Evolutionary conservation across 1,140 invertebrate genomes (phyloP), one percentile per base, ranked within the genome.

Genomic region (Micrasema minimum): DNA sequence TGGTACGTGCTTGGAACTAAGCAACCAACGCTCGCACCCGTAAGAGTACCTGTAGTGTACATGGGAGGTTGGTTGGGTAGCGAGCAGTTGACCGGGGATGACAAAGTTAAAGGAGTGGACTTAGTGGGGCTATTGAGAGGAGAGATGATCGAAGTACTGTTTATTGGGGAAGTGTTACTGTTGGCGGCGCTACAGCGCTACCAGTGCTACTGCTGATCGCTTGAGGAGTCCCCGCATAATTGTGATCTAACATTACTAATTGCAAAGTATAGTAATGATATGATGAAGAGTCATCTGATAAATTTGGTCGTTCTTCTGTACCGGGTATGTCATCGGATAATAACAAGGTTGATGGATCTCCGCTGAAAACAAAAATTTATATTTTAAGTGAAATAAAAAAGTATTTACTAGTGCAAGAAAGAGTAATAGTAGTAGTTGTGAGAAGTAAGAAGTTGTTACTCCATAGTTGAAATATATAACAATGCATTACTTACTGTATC

Each of bases 211-310:
- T 69, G 14, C 37, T 14, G 16, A 31, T 77, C 75, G 23, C 78
- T 77, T 77, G 79, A 37, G 65, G 35, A 9, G 81, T 79, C 53
- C 80, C 75, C 5, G 83, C 78, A 71, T 85, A 85, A 4, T 83
- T 85, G 57, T 85, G 83, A 71, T 85, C 83, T n/a, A 85, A 74
- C 83, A 85, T 84, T 12, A 84, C 77, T 66, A 83, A 79, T 11
- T 82, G 82, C 37, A 84, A 69, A 4, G 78, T 74, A 14, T 41
- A 50, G 51, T 69, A 72, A 45, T 72, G 74, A 50, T 62, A 75
- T 48, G 83, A 81, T 66, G 79, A 79, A 38, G 82, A 80, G 66
- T 85, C 83, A 62, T 84, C 82, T n/a, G 81, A 78, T n/a, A 83
- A 72, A 59, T 83, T 82, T 7, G 83, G 82, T 61, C 82, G 78